Percentiles rank a stretch among this genome's conserved stretches.
Conservation (phyloP, 2,113 vertebrate genomes). For the Anser brachyrhynchus region DNA sequence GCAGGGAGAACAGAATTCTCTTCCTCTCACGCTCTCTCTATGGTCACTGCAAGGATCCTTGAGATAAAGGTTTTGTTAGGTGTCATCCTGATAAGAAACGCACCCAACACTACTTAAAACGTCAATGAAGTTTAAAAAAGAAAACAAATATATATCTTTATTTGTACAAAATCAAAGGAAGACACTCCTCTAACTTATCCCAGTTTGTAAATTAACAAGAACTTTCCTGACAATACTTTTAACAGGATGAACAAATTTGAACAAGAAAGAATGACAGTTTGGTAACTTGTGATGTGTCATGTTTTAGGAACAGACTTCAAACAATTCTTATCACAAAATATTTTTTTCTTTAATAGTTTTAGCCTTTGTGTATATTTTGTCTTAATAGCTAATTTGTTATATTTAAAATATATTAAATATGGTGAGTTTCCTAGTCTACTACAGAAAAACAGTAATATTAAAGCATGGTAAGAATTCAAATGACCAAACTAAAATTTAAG, state of each 20-base stretch:
- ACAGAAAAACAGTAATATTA: neutral
- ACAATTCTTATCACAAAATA: neutral
- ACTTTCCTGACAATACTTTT: neutral
- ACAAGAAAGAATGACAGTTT: neutral
- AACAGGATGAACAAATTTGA: neutral
- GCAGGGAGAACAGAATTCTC: neutral
- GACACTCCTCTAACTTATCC: neutral
- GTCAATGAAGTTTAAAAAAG: neutral
- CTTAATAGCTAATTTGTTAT: neutral
- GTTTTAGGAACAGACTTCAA: neutral
- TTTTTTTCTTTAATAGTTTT: neutral
- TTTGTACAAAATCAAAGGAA: neutral
- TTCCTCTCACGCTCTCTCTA: neutral
- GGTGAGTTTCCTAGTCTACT: neutral
- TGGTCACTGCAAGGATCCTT: neutral
- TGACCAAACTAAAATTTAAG: neutral
- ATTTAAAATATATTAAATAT: neutral
- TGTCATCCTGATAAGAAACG: neutral
- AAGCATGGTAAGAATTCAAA: neutral
- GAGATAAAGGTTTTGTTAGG: neutral
- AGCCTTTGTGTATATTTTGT: neutral
- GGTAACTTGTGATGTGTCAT: neutral
- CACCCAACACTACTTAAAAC: neutral
- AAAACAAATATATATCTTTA: neutral
- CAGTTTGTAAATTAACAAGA: neutral